Evolutionary conservation across 2,888 invertebrate species (phyloP).

Genomic region (Tenthredo mesomela): DNA sequence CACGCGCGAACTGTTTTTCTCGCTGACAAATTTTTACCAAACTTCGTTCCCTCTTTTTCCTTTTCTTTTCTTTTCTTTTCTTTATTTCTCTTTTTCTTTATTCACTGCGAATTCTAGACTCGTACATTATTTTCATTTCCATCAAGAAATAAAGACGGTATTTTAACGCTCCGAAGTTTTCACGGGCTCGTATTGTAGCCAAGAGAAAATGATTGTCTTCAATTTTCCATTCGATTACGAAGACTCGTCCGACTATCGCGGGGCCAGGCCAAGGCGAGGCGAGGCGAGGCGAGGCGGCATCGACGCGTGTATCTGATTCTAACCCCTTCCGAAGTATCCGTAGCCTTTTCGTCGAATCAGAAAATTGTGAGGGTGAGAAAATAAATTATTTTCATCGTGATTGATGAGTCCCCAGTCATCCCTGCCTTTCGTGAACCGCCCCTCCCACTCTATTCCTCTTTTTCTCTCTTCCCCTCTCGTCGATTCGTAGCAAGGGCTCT

Average conservation of each 20-base stretch:
- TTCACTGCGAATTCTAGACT: background rate
- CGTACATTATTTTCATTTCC: background rate
- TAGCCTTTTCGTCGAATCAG: conserved; percentile 44
- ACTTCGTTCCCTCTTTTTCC: background rate
- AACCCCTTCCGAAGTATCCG: conserved; percentile 23
- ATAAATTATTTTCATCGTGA: conserved; percentile 69
- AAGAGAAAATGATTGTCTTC: conserved; percentile 1
- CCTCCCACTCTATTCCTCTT: background rate
- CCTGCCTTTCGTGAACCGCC: conserved; percentile 23
- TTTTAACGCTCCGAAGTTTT: background rate
- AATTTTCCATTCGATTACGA: conserved; percentile 41
- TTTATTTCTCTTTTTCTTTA: background rate
- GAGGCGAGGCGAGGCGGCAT: background rate
- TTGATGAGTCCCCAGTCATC: conserved; percentile 64
- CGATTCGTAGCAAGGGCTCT: conserved; percentile 32
- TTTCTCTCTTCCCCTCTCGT: background rate
- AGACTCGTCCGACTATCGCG: conserved; percentile 35
- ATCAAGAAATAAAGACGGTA: background rate
- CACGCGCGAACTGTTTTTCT: conserved; percentile 5
- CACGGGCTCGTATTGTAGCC: background rate
- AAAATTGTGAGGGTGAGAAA: conserved; percentile 55
- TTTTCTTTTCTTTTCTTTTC: background rate
- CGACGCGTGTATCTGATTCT: conserved; percentile 44
- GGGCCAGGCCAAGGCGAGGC: background rate
- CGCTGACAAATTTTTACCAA: conserved; percentile 35